Base-by-base conservation (phyloP, 1,140 invertebrate species). In the Drosophila pseudoananassae region DNA sequence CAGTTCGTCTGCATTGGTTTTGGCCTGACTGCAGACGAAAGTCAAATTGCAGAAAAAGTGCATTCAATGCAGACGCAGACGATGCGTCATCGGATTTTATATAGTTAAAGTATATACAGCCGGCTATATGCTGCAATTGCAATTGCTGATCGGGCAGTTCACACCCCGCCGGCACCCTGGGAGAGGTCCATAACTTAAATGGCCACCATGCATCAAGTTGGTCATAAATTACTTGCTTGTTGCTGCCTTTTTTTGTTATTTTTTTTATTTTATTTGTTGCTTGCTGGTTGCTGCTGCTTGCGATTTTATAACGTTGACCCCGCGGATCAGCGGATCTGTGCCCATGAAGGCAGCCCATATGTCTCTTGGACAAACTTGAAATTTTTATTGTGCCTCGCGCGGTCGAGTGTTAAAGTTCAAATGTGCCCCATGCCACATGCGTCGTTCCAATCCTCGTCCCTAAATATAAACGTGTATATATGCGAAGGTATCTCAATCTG, bases 231-330 rank as follows among this genome's bases (percentile, higher is more conserved):
- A 78, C 87, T 87, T 80, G 77, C 78, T 85, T 72, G 81, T 85
- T 83, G 79, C 65, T 75, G 57, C 50, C 25, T 50, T 69, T 76
- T 46, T 50, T 57, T 36, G 10, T 12, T 36, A 36, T 36, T 36
- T 36, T 12, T 4, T 36, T n/a, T 36, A 0, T 12, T 33, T 33
- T 36, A 12, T 50, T 75, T 54, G 51, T 43, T 25, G 33, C 45
- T 36, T 46, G 47, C 17, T 15, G 45, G 12, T 33, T 64, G 74
- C 64, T 70, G 70, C 71, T 33, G 76, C 63, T 68, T 71, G 71
- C 82, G 83, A 83, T 87, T 87, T 87, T 87, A 87, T 87, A 87
- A 79, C 87, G 65, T 87, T 87, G 83, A 87, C 83, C 83, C 83
- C 74, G 50, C 68, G 66, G 83, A 69, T 88, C 71, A 87, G 60